Evolutionary conservation across 2,113 vertebrate genomes (phyloP).

Genomic region (Leptobrachium leishanense): DNA sequence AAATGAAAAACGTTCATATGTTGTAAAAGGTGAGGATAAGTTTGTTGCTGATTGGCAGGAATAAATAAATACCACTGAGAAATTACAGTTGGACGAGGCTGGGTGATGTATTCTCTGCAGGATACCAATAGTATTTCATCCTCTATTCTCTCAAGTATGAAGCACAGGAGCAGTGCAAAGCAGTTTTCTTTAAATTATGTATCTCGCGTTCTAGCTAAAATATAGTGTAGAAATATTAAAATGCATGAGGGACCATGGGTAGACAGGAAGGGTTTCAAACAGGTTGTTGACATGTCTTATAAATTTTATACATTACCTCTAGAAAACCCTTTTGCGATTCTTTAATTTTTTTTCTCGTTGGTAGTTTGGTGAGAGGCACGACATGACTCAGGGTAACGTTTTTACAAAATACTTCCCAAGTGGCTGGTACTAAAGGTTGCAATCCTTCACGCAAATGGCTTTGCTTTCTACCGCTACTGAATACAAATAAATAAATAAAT

Average conservation of each 20-base stretch:
- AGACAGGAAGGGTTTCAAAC: not conserved
- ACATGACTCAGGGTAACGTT: conserved; percentile 2
- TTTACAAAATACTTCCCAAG: not conserved
- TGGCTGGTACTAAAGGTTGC: conserved; percentile 5
- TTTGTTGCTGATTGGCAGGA: no score
- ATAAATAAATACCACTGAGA: no score
- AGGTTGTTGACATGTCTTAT: not conserved
- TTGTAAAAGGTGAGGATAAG: no score
- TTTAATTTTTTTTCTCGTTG: not conserved
- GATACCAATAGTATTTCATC: no score
- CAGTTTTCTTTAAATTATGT: conserved; percentile 7
- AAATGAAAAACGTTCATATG: no score
- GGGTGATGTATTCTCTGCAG: no score
- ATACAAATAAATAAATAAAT: no score
- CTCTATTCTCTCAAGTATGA: not conserved
- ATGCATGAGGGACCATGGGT: not conserved
- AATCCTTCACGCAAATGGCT: conserved; percentile 1
- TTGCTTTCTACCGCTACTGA: not conserved
- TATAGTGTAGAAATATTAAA: conserved; percentile 2
- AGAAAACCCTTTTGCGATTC: not conserved
- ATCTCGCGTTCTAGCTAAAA: not conserved
- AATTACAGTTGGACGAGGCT: no score
- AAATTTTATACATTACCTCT: conserved; percentile 4
- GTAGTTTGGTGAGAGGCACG: not conserved
- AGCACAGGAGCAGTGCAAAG: not conserved